Percentiles rank a stretch among this genome's conserved stretches.
Conservation (phyloP, 1,140 invertebrate genomes). For the Sitobion miscanthi region DNA sequence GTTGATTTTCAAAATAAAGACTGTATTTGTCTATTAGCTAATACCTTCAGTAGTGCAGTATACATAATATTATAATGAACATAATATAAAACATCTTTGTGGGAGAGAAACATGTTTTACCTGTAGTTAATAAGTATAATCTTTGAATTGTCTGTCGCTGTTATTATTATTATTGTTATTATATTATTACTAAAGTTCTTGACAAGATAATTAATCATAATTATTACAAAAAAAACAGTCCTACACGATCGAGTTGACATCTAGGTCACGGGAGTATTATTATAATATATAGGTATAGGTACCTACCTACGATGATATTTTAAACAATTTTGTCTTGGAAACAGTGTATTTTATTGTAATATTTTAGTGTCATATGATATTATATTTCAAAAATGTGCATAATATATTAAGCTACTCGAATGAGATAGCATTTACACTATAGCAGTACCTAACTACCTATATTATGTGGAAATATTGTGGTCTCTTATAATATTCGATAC, state of each 20-base stretch:
- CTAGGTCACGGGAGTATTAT: background rate
- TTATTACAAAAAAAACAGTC: background rate
- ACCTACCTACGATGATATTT: background rate
- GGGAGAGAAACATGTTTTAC: background rate
- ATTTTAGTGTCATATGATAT: background rate
- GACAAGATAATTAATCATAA: slow-evolving; percentile 45
- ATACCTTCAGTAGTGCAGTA: too few species aligned
- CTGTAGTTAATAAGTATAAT: background rate
- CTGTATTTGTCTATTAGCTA: background rate
- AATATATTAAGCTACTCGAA: background rate
- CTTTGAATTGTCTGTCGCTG: background rate
- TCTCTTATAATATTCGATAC: background rate
- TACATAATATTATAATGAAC: background rate
- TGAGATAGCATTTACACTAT: background rate
- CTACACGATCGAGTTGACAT: slow-evolving; percentile 11
- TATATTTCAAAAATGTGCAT: background rate
- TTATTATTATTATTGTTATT: background rate
- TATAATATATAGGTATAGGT: background rate
- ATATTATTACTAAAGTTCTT: background rate
- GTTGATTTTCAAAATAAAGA: slow-evolving; percentile 9
- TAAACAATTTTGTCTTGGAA: background rate
- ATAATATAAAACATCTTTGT: background rate
- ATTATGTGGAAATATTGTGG: background rate
- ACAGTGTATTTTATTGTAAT: background rate
- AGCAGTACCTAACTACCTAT: background rate